Evolutionary conservation across 2,113 vertebrate species (phyloP), one percentile per base, ranked within the genome.

Genomic region (Vanacampus margaritifer): DNA sequence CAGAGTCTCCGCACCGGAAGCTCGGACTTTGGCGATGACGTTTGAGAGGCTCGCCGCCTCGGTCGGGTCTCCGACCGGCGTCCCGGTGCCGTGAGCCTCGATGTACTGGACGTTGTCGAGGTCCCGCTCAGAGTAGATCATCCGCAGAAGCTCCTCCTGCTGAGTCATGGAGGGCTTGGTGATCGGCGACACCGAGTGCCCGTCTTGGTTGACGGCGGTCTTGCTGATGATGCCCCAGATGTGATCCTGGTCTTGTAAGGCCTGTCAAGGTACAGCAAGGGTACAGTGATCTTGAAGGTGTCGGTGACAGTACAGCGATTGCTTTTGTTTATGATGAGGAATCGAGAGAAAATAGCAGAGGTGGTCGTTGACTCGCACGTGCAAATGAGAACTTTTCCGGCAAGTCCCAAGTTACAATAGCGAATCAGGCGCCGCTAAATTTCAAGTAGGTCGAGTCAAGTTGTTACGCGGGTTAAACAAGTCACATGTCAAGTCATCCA

Each of bases 61-160:
- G 21, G 72, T 89, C 60, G 84, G 79, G 72, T 96, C 95, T 81
- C 93, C 94, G 61, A 83, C 80, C 6, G 88, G 75, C 9, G 92
- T 95, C 82, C 94, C 93, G 62, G 92, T 94, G 65, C 94, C 93
- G 0, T 95, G 93, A 16, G 93, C 92, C 73, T 95, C 93, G 48
- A 95, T 61, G 74, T 95, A 94, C 66, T 94, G 93, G 32, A 94
- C 81, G 54, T 84, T 57, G 1, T 77, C 84, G 6, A 93, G 79
- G 72, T 95, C 87, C 5, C 86, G 74, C 10, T 3, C 75, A 10
- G 68, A 89, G 78, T 95, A 95, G 83, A 93, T 86, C 67, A 83
- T 87, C 37, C 62, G 82, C 57, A 95, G 81, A 10, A 95, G 83
- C 11, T 91, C 89, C 67, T 94, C 88, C 75, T 95, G 94, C 79